Base-by-base conservation (phyloP, 1,140 invertebrate species). In the Drosophila hydei region DNA sequence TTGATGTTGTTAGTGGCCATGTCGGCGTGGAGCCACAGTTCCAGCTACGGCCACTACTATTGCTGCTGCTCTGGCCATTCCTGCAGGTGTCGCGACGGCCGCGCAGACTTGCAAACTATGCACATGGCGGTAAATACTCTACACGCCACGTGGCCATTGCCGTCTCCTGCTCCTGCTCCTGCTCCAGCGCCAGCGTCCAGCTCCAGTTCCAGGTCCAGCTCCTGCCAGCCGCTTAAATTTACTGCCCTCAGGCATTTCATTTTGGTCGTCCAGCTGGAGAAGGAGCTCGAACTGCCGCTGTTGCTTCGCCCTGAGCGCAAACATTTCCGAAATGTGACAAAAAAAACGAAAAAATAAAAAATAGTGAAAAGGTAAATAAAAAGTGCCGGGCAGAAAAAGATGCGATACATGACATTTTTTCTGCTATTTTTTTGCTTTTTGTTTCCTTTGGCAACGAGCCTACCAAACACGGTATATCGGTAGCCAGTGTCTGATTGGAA, bases 1-100 rank as follows among this genome's bases (percentile, higher is more conserved):
- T 85, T 75, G 81, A 81, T 87, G 81, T 80, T 85, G 81, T 85
- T 85, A 85, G 81, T 87, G 81, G 77, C 81, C 77, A 87, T 87
- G 81, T 87, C 77, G 65, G 16, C 42, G 61, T 30, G 65, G 21
- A 30, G 38, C 16, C 23, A 19, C 14, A 16, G 16, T 21, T 40
- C n/a, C 3, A 6, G 45, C 21, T 18, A 6, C 19, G 7, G 16
- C 40, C 51, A 4, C 12, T 1, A 5, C 12, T 8, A n/a, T 4
- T 18, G 5, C 27, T 11, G 16, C 48, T 42, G n/a, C 19, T 42
- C 23, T 25, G 33, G 55, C 48, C 79, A 84, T 80, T 87, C 81
- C 81, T 72, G 81, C 77, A 85, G 81, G 81, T 85, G 81, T 85
- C 77, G 81, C 71, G 64, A 58, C 51, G 33, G 51, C 56, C 77